Evolutionary conservation across 2,888 invertebrate genomes (phyloP).

Genomic region (Hedychridium roseum): DNA sequence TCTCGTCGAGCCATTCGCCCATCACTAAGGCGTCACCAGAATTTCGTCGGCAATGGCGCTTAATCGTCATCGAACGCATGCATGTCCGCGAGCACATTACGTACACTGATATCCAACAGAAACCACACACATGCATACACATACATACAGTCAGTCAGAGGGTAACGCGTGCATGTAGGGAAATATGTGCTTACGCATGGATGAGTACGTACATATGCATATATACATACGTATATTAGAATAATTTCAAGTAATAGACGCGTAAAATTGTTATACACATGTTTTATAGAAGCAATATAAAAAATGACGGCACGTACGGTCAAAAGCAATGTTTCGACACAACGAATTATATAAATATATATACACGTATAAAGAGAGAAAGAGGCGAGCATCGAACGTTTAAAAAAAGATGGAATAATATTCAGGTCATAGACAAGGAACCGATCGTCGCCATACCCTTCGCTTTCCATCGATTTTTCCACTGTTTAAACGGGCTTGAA

Average conservation of each 20-base stretch:
- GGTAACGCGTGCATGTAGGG: no score
- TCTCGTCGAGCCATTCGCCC: no score
- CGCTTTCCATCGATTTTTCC: slow-evolving; percentile 12
- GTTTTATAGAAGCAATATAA: slow-evolving; percentile 56
- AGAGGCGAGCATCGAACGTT: slow-evolving; percentile 52
- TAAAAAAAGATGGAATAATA: slow-evolving; percentile 18
- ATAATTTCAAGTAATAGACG: slow-evolving; percentile 36
- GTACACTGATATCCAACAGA: not conserved
- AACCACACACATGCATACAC: not conserved
- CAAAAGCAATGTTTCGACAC: slow-evolving; percentile 64
- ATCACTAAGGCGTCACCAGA: no score
- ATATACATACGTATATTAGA: slow-evolving; percentile 29
- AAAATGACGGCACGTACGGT: slow-evolving; percentile 44
- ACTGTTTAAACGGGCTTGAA: no score
- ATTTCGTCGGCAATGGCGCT: not conserved
- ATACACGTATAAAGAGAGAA: slow-evolving; percentile 23
- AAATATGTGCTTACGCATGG: not conserved
- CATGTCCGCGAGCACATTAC: not conserved
- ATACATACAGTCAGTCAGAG: not conserved
- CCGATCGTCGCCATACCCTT: slow-evolving; percentile 25
- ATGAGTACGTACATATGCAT: not conserved
- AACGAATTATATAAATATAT: slow-evolving; percentile 59
- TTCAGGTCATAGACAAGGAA: slow-evolving; percentile 4
- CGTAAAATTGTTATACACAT: slow-evolving; percentile 53
- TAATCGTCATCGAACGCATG: not conserved